These are phyloP conservation scores for Amaurobius ferox DNA, from an alignment of 2,888 invertebrate genomes.

Conservation along the genomic window DNA sequence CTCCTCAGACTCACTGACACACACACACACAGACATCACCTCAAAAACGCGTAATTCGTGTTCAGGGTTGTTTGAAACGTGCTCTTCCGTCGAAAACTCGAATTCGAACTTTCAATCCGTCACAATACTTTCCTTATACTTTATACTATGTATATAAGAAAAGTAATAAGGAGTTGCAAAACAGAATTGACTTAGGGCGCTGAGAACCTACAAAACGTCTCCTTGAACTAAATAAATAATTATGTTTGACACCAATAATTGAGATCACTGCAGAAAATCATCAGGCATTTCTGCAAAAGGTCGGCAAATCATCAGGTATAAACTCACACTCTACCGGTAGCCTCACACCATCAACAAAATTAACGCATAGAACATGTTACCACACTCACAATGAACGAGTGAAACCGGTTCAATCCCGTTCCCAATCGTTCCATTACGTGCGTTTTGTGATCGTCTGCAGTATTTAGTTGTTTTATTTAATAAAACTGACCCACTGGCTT, in stretches of 20 bases:
- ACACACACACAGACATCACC: no score
- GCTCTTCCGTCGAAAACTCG: no score
- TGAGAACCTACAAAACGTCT: background rate
- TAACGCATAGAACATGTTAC: background rate
- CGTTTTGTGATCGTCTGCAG: background rate
- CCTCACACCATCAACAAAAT: background rate
- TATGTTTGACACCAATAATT: background rate
- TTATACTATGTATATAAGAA: no score
- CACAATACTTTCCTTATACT: no score
- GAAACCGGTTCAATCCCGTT: constrained; percentile 1
- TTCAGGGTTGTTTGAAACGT: no score
- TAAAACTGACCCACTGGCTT: constrained; percentile 5
- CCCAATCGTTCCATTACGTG: background rate
- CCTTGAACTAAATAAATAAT: constrained; percentile 1
- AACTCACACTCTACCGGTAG: background rate
- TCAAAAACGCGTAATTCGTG: no score
- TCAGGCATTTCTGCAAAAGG: background rate
- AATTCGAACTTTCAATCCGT: no score
- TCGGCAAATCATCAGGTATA: background rate
- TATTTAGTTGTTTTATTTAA: background rate
- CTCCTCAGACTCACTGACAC: no score
- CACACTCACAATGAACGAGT: background rate
- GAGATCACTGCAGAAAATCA: background rate
- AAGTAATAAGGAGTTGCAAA: no score
- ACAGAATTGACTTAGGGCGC: no score